Evolutionary conservation across 2,888 invertebrate genomes (phyloP).

Genomic region (Parapristionchus giblindavisi): DNA sequence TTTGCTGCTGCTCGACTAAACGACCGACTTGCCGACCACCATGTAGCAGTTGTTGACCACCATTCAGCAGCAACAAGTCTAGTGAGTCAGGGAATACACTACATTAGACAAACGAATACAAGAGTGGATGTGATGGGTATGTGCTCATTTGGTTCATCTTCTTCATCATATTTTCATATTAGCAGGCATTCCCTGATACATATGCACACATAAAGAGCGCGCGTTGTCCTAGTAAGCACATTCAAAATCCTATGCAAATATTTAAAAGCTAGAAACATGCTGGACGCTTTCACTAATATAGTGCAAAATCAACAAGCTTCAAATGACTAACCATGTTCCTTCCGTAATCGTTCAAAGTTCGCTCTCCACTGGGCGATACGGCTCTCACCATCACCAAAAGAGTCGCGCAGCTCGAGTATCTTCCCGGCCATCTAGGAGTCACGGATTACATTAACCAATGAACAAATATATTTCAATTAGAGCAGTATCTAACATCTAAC

Average conservation of each 20-base stretch:
- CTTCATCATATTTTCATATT: too few relatives aligned
- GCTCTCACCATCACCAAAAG: conserved; percentile 26
- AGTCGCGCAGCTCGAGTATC: conserved; percentile 13
- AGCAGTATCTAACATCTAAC: neutral
- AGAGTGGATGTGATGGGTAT: too few relatives aligned
- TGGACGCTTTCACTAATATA: too few relatives aligned
- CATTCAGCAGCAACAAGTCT: conserved; percentile 30
- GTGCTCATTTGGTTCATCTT: too few relatives aligned
- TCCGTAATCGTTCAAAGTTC: conserved; percentile 52
- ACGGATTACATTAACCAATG: neutral
- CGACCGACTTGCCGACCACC: conserved; percentile 16
- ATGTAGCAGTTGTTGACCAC: neutral
- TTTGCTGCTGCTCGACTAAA: conserved; percentile 26
- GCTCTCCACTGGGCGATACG: conserved; percentile 54
- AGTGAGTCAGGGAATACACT: conserved; percentile 25
- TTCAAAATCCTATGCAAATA: too few relatives aligned
- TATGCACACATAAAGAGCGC: too few relatives aligned
- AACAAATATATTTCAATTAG: neutral
- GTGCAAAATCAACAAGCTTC: neutral
- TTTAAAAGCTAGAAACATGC: too few relatives aligned
- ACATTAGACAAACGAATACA: too few relatives aligned
- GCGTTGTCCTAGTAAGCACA: too few relatives aligned
- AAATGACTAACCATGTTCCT: conserved; percentile 38
- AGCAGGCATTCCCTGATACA: too few relatives aligned
- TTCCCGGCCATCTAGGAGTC: conserved; percentile 15